Conservation (phyloP, 2,888 invertebrate genomes). For the Drosophila pullipes region DNA sequence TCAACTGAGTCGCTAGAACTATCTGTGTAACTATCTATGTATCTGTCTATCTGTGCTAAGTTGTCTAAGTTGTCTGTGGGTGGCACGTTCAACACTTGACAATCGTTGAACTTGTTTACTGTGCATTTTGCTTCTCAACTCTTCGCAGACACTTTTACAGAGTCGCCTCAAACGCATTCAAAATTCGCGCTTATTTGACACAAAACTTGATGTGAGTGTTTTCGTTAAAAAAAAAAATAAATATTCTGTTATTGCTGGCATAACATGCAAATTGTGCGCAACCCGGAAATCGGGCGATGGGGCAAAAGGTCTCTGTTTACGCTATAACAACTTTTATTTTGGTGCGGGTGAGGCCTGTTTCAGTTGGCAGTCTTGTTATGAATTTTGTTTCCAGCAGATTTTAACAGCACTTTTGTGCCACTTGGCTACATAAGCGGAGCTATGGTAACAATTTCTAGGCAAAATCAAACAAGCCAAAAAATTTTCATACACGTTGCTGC, state of each 20-base stretch:
- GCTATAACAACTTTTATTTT: slow-evolving; percentile 64
- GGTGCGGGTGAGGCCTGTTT: background rate
- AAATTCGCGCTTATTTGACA: slow-evolving; percentile 77
- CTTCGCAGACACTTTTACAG: slow-evolving; percentile 37
- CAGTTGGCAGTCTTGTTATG: slow-evolving; percentile 63
- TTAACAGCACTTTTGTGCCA: slow-evolving; percentile 72
- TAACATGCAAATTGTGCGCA: slow-evolving; percentile 73
- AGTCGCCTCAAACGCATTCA: slow-evolving; percentile 41
- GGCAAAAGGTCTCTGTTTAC: slow-evolving; percentile 65
- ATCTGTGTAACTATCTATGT: background rate
- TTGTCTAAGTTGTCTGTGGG: slow-evolving; percentile 16
- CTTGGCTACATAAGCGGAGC: slow-evolving; percentile 62
- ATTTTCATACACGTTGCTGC: slow-evolving; percentile 36
- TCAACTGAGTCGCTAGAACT: slow-evolving; percentile 14
- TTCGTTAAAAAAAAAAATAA: background rate
- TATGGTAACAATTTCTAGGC: slow-evolving; percentile 66
- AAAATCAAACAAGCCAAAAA: slow-evolving; percentile 57
- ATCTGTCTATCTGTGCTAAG: slow-evolving; percentile 17
- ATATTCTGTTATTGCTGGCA: slow-evolving; percentile 20
- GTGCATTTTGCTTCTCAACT: slow-evolving; percentile 52
- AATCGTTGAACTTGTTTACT: slow-evolving; percentile 67
- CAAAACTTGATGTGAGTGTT: slow-evolving; percentile 60
- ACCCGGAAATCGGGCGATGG: background rate
- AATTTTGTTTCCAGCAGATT: slow-evolving; percentile 69
- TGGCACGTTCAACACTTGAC: slow-evolving; percentile 56